These are phyloP conservation scores for Tenrec ecaudatus DNA, from an alignment of 2,113 vertebrate genomes.

Conservation along the genomic window DNA sequence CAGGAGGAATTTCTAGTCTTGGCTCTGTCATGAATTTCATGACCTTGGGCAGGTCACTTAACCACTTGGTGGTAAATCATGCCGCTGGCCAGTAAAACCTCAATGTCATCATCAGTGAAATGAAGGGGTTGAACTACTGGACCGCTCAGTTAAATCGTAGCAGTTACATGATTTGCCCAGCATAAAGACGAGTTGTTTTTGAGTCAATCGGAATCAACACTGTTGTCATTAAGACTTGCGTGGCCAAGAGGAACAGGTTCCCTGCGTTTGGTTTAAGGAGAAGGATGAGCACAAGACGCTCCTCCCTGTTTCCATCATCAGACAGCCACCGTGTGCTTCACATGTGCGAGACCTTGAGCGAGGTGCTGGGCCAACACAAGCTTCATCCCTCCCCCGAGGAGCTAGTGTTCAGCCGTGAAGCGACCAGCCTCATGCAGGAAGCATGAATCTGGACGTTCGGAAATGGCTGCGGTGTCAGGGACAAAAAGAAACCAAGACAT, in stretches of 20 bases:
- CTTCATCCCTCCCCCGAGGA: slow-evolving; percentile 7
- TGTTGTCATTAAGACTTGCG: slow-evolving; percentile 17
- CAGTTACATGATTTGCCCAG: slow-evolving; percentile 33
- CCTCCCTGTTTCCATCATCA: neutral
- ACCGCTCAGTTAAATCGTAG: slow-evolving; percentile 38
- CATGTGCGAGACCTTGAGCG: neutral
- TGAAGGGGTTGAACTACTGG: slow-evolving; percentile 63
- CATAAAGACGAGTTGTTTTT: slow-evolving; percentile 28
- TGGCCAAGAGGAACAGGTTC: neutral
- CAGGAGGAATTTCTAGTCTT: slow-evolving; percentile 60
- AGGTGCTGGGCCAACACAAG: neutral
- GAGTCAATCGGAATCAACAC: slow-evolving; percentile 31
- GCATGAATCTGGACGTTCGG: neutral
- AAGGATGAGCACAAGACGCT: neutral
- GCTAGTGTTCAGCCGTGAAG: slow-evolving; percentile 28
- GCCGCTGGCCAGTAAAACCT: slow-evolving; percentile 62
- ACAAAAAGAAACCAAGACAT: slow-evolving; percentile 43
- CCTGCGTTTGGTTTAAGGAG: neutral
- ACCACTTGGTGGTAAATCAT: slow-evolving; percentile 68
- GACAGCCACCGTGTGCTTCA: neutral
- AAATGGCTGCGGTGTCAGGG: slow-evolving; percentile 29
- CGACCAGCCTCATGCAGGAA: slow-evolving; percentile 32
- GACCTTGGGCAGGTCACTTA: slow-evolving; percentile 51
- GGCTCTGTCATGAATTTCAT: slow-evolving; percentile 53
- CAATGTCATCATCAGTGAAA: slow-evolving; percentile 67